Percentiles rank a stretch among this genome's conserved stretches.
These are phyloP conservation scores for Mus caroli DNA, from an alignment of 2,797 vertebrate genomes.

Conservation along the genomic window DNA sequence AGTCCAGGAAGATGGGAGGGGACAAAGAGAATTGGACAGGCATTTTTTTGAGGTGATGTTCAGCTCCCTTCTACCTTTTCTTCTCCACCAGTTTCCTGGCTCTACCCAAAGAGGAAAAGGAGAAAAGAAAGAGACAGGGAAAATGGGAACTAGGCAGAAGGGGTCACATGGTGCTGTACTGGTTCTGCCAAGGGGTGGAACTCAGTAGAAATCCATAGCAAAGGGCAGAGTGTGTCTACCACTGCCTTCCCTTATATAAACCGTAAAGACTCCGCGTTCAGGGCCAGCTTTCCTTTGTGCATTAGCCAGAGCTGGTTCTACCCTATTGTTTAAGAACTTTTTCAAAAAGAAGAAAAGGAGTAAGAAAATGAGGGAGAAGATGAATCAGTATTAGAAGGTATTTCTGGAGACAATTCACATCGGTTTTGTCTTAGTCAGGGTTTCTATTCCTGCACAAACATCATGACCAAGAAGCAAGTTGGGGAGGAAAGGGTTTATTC, in stretches of 20 bases:
- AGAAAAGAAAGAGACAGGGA: not conserved
- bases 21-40: not conserved
- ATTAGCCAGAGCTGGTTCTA: not conserved
- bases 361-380: too few species aligned
- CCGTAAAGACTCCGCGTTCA: not conserved
- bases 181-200: not conserved
- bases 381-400: too few species aligned
- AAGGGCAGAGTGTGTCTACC: too few species aligned
- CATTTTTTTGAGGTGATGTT: not conserved
- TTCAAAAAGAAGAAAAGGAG: too few species aligned
- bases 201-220: not conserved
- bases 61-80: not conserved
- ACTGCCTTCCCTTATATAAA: not conserved
- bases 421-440: too few species aligned
- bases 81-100: not conserved
- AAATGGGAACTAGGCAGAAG: not conserved
- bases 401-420: not conserved
- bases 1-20: not conserved
- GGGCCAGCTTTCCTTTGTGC: not conserved
- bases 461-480: too few species aligned
- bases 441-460: too few species aligned
- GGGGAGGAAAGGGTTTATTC: too few species aligned
- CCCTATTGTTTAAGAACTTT: too few species aligned
- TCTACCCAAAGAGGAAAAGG: not conserved
- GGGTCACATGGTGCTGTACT: not conserved